Evolutionary conservation across 2,797 vertebrate species (phyloP).

Genomic region (Myotis pilosus): DNA sequence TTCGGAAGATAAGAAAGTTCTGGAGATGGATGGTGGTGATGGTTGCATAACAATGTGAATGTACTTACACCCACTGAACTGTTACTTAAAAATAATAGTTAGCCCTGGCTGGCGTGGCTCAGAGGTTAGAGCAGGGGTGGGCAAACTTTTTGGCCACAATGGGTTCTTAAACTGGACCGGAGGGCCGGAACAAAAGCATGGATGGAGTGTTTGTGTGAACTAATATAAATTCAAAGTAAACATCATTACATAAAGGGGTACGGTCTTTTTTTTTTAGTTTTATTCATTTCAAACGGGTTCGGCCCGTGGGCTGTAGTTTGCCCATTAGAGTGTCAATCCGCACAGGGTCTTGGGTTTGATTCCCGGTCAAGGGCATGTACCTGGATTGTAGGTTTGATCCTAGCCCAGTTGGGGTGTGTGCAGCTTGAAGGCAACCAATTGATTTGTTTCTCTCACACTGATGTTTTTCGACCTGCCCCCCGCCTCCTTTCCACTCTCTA

Average conservation of each 20-base stretch:
- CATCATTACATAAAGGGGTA: no score
- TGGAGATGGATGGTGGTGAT: background rate
- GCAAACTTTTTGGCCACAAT: no score
- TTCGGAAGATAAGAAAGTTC: background rate
- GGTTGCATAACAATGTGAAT: fast-evolving
- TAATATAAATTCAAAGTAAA: no score
- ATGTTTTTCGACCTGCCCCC: background rate
- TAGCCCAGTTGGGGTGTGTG: background rate
- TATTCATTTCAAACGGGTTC: no score
- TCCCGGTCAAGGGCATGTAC: no score
- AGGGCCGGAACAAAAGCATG: no score
- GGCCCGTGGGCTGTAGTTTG: no score
- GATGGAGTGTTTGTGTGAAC: no score
- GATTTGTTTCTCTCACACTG: background rate
- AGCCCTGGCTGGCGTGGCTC: background rate
- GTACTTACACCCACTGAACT: background rate
- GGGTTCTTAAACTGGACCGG: no score
- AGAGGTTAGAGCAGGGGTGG: no score
- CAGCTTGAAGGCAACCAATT: background rate
- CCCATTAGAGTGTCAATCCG: background rate
- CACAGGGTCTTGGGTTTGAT: background rate
- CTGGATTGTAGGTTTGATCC: background rate
- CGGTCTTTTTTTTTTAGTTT: no score
- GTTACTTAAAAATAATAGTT: background rate
- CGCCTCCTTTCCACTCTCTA: background rate